A percentile compares a stretch with the other conserved stretches of the same genome.
Conservation (phyloP, 1,140 invertebrate species). For the Eueides isabella region DNA sequence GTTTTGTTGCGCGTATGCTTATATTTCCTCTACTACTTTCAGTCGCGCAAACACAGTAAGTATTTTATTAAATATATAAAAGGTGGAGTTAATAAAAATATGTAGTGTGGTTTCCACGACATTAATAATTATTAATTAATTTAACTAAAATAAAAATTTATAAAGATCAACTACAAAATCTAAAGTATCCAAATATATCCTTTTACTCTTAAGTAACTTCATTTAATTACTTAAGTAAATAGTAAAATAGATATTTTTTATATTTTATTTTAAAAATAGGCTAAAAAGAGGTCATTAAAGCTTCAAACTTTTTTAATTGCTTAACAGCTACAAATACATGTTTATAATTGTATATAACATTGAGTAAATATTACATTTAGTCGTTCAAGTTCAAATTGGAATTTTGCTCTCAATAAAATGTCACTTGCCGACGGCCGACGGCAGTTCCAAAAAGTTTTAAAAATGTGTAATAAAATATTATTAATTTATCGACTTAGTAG, state of each 20-base stretch:
- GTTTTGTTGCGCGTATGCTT: constrained; percentile 45
- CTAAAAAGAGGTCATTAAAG: too few relatives aligned
- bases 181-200: too few relatives aligned
- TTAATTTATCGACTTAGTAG: too few relatives aligned
- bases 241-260: too few relatives aligned
- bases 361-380: not conserved
- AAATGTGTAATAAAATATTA: not conserved
- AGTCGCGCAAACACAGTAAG: constrained; percentile 65
- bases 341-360: too few relatives aligned
- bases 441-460: constrained; percentile 2
- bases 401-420: not conserved
- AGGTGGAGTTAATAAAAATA: not conserved
- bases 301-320: too few relatives aligned
- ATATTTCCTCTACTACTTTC: constrained; percentile 54
- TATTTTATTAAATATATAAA: constrained; percentile 23
- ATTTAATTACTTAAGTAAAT: too few relatives aligned
- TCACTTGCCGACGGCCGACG: constrained; percentile 43
- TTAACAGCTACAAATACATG: too few relatives aligned
- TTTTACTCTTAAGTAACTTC: too few relatives aligned
- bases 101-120: too few relatives aligned
- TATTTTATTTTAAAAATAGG: too few relatives aligned
- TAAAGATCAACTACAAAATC: not conserved
- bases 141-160: not conserved
- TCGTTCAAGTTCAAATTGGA: not conserved
- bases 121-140: too few relatives aligned